Percentiles rank a stretch among this genome's conserved stretches.
Evolutionary conservation across 1,140 invertebrate species (phyloP).

Genomic region (Zaprionus inermis): DNA sequence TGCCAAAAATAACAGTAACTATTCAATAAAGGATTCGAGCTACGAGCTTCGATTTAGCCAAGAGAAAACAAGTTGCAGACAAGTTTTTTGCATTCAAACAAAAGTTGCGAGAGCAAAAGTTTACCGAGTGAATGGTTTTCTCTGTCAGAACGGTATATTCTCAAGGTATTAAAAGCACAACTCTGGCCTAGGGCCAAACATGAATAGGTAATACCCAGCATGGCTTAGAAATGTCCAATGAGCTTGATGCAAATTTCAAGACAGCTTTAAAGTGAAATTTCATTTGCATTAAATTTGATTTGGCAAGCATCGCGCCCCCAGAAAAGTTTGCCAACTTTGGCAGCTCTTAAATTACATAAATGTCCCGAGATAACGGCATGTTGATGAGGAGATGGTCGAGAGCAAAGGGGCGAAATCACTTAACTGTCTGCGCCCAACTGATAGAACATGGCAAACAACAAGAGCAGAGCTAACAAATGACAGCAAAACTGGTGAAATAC

Average conservation of each 20-base stretch:
- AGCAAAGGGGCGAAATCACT: constrained; percentile 46
- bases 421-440: constrained; percentile 33
- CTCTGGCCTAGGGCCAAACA: constrained; percentile 13
- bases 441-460: constrained; percentile 34
- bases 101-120: constrained; percentile 10
- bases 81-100: constrained; percentile 7
- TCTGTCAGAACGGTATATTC: constrained; percentile 19
- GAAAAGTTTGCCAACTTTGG: constrained; percentile 30
- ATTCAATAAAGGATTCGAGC: constrained; percentile 7
- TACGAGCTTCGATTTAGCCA: not conserved
- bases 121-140: constrained; percentile 16
- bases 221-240: not conserved
- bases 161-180: constrained; percentile 14
- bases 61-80: constrained; percentile 24
- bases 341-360: constrained; percentile 50
- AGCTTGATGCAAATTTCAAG: constrained; percentile 7
- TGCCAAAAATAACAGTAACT: constrained; percentile 11
- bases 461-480: constrained; percentile 25
- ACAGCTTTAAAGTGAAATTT: constrained; percentile 12
- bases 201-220: constrained; percentile 22
- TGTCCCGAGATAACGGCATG: constrained; percentile 23
- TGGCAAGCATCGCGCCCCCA: constrained; percentile 11
- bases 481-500: constrained; percentile 36
- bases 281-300: constrained; percentile 13
- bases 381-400: not conserved